Evolutionary conservation across 2,113 vertebrate genomes (phyloP).

Genomic region (Lathamus discolor): DNA sequence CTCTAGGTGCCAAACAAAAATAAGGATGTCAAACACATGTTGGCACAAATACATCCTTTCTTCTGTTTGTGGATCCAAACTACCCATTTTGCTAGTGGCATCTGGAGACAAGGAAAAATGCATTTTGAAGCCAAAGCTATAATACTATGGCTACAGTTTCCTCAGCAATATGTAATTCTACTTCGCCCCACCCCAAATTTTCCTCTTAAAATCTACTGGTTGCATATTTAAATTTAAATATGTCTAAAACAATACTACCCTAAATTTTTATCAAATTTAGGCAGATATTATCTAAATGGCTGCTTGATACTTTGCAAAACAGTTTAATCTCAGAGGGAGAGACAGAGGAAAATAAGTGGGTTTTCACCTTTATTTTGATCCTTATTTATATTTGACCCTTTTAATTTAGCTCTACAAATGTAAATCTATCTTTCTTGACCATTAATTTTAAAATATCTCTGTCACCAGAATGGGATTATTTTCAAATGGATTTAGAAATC

Average conservation of each 20-base stretch:
- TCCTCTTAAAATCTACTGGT: background rate
- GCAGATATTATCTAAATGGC: background rate
- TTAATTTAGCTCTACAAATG: constrained; percentile 12
- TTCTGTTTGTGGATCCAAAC: background rate
- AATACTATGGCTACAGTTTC: background rate
- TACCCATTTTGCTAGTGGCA: constrained; percentile 11
- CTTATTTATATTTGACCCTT: background rate
- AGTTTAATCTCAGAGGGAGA: background rate
- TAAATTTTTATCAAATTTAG: background rate
- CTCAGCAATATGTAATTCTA: constrained; percentile 8
- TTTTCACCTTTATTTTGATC: background rate
- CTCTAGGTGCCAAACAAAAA: constrained; percentile 42
- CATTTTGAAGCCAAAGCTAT: background rate
- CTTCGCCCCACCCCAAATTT: background rate
- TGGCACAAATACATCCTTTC: constrained; percentile 39
- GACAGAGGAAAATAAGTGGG: background rate
- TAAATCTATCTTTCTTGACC: constrained; percentile 10
- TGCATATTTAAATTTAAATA: background rate
- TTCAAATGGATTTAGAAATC: constrained; percentile 54
- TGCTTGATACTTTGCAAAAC: background rate
- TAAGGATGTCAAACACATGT: constrained; percentile 35
- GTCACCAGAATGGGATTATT: background rate
- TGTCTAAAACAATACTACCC: background rate
- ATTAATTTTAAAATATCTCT: constrained; percentile 22
- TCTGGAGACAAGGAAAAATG: constrained; percentile 2